phyloP scores from a whole-genome alignment of 2,113 vertebrate genomes.

The Hystrix brachyura region DNA sequence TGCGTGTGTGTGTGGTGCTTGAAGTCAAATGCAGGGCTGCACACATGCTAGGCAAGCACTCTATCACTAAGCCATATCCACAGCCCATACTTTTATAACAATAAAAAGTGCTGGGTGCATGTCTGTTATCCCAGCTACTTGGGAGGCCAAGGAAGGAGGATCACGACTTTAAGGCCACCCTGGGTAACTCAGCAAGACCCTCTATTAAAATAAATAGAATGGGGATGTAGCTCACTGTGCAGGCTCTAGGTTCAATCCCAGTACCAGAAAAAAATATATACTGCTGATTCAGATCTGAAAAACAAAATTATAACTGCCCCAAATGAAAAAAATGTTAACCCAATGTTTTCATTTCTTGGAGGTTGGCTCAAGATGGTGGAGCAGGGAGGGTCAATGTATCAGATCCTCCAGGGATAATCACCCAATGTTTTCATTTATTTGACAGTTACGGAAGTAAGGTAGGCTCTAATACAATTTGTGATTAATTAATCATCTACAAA shows the following conservation, averaged over 20 bases:
- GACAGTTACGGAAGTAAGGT: background rate
- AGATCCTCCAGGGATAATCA: background rate
- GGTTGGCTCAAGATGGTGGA: too few species aligned
- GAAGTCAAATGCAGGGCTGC: background rate
- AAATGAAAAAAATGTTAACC: constrained; percentile 41
- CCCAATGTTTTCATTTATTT: constrained; percentile 3
- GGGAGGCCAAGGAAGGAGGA: background rate
- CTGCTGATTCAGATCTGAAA: background rate
- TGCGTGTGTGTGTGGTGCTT: background rate
- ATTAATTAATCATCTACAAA: constrained; percentile 27
- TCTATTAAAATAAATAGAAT: background rate
- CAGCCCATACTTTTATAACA: background rate
- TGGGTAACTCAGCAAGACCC: background rate
- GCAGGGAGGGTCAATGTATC: too few species aligned
- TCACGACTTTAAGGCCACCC: background rate
- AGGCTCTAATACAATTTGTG: constrained; percentile 38
- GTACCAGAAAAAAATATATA: background rate
- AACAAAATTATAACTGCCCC: background rate
- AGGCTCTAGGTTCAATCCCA: background rate
- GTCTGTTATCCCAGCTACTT: background rate
- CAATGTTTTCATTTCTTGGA: background rate
- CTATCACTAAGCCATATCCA: background rate
- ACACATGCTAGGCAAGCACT: background rate
- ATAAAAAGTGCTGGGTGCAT: background rate
- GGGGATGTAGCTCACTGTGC: background rate